phyloP scores from a whole-genome alignment of 2,113 vertebrate species.

The Heterotilapia buettikoferi region DNA sequence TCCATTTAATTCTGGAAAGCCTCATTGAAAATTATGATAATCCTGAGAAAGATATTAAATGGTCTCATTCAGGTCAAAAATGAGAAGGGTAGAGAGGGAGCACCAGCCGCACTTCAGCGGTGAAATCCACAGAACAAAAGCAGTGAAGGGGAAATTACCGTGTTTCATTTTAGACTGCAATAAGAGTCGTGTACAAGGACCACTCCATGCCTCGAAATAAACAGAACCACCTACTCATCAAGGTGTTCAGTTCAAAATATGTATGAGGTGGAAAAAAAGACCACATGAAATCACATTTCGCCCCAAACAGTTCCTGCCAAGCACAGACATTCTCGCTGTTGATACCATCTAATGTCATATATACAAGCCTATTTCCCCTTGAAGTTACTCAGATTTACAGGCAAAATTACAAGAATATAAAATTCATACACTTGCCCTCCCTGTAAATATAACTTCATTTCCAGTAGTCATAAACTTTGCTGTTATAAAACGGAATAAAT shows the following conservation, averaged over 20 bases:
- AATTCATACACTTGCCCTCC: not conserved
- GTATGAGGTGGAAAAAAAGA: not conserved
- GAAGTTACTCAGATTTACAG: constrained; percentile 15
- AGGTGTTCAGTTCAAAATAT: constrained; percentile 30
- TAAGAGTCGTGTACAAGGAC: constrained; percentile 25
- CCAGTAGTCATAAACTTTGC: constrained; percentile 12
- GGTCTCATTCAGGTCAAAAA: constrained; percentile 4
- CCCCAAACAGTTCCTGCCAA: constrained; percentile 21
- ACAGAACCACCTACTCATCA: constrained; percentile 42
- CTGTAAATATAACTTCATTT: constrained; percentile 35
- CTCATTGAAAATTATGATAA: not conserved
- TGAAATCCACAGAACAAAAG: constrained; percentile 11
- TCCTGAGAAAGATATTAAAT: not conserved
- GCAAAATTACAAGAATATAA: constrained; percentile 36
- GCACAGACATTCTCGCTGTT: not conserved
- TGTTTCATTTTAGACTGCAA: constrained; percentile 17
- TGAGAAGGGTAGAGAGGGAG: not conserved
- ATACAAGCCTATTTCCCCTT: not conserved
- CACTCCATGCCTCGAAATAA: constrained; percentile 43
- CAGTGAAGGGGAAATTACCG: constrained; percentile 4
- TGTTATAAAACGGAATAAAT: constrained; percentile 16
- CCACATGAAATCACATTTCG: constrained; percentile 10
- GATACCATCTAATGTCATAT: not conserved
- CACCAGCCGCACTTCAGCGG: not conserved
- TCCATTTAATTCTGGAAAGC: not conserved